Evolutionary conservation across 2,888 invertebrate species (phyloP), one percentile per base, ranked within the genome.

Genomic region (Drosophila neonasuta): DNA sequence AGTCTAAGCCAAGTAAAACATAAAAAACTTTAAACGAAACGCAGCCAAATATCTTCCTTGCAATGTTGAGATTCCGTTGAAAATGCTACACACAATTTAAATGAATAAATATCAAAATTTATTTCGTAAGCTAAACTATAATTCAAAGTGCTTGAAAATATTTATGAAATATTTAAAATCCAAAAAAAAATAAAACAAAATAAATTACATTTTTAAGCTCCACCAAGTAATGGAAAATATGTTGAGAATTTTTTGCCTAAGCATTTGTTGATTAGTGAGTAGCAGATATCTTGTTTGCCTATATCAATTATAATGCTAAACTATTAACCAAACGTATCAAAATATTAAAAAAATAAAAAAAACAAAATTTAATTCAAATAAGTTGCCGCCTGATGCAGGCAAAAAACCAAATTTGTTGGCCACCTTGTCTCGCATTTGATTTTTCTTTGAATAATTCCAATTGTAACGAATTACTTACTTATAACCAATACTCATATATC

Each of bases 21-120:
- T 32, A 20, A 34, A 34, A 50, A 41, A 15, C 13, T 11, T 34
- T 44, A 60, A 50, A 52, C n/a, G 34, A 66, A 71, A 72, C 60
- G 71, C 68, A 77, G 76, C 76, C 82, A 81, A 76, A 80, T 62
- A 86, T 81, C 88, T 88, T 88, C 88, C 88, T 77, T 84, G 80
- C 80, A 84, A 86, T 80, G 71, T 76, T 79, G 88, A 88, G 88
- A 88, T 88, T 88, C 88, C 88, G 88, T 84, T 85, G 72, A 76
- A 87, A 80, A 83, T 79, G 81, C 64, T 76, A 81, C 74, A 82
- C 78, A 86, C 80, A 83, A 86, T 63, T 74, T 44, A 75, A 75
- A 57, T 71, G 60, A 60, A 61, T 17, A 50, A 30, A 48, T 41
- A 73, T 56, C 52, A 57, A 59, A 64, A 64, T 73, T 84, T 78